phyloP scores from a whole-genome alignment of 1,140 invertebrate species.

The Hyposmocoma kahamanoa region DNA sequence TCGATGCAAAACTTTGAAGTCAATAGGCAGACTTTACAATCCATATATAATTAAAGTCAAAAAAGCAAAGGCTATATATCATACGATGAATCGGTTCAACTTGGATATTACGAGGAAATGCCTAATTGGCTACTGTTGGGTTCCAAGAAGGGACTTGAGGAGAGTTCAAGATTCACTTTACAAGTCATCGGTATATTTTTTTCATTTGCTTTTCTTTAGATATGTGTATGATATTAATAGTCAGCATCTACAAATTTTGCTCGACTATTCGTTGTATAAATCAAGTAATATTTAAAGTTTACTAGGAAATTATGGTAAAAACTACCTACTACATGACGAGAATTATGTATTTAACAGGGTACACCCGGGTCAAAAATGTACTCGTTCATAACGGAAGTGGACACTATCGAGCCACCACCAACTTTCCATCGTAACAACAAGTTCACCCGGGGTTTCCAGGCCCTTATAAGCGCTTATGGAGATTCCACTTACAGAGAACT shows the following conservation, averaged over 20 bases:
- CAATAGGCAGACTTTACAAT: slow-evolving; percentile 87
- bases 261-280: too few relatives aligned
- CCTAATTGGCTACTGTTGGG: slow-evolving; percentile 94
- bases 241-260: too few relatives aligned
- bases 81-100: slow-evolving; percentile 70
- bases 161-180: slow-evolving; percentile 85
- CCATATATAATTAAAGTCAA: slow-evolving; percentile 91
- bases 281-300: too few relatives aligned
- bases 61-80: slow-evolving; percentile 88
- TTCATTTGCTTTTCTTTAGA: too few relatives aligned
- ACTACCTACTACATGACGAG: too few relatives aligned
- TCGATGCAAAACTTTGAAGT: slow-evolving; percentile 87
- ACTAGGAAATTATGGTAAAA: too few relatives aligned
- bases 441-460: slow-evolving; percentile 87
- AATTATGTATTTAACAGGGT: not conserved
- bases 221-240: too few relatives aligned
- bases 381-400: slow-evolving; percentile 91
- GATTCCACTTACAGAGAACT: slow-evolving; percentile 81
- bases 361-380: slow-evolving; percentile 85
- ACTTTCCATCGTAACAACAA: slow-evolving; percentile 87
- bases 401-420: slow-evolving; percentile 77
- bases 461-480: slow-evolving; percentile 87
- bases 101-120: slow-evolving; percentile 88
- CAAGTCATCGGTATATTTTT: slow-evolving; percentile 84
- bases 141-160: slow-evolving; percentile 84